A percentile compares a stretch with the other conserved stretches of the same genome.
Evolutionary conservation across 2,113 vertebrate species (phyloP).

Genomic region (Phalacrocorax aristotelis): DNA sequence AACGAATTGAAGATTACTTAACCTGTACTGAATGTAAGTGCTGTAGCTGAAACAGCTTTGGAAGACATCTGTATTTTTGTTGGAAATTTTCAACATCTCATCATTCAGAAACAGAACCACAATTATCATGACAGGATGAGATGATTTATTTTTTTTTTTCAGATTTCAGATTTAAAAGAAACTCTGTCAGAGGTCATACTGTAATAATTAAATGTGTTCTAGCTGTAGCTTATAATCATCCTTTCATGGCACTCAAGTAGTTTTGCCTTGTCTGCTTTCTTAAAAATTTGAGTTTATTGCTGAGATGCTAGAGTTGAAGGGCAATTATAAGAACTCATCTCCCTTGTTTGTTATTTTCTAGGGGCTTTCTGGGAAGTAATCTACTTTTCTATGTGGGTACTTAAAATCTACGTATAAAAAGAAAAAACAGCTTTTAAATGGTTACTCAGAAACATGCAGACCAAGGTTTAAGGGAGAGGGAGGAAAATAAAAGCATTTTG

Average conservation of each 20-base stretch:
- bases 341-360: neutral
- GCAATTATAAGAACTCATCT: neutral
- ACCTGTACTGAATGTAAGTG: neutral
- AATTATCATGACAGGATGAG: neutral
- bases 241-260: neutral
- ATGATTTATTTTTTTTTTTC: neutral
- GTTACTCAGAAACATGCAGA: neutral
- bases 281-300: neutral
- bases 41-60: neutral
- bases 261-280: neutral
- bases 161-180: neutral
- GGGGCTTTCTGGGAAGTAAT: neutral
- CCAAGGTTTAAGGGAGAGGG: neutral
- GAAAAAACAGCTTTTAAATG: neutral
- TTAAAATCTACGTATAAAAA: neutral
- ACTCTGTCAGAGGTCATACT: neutral
- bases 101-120: neutral
- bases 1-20: neutral
- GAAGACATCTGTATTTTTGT: neutral
- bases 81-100: neutral
- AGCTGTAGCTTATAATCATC: neutral
- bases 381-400: neutral
- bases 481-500: neutral
- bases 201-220: neutral
- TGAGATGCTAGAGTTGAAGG: neutral